Percentiles rank a stretch among this genome's conserved stretches.
Evolutionary conservation across 2,113 vertebrate species (phyloP).

Genomic region (Ammodytes dubius): DNA sequence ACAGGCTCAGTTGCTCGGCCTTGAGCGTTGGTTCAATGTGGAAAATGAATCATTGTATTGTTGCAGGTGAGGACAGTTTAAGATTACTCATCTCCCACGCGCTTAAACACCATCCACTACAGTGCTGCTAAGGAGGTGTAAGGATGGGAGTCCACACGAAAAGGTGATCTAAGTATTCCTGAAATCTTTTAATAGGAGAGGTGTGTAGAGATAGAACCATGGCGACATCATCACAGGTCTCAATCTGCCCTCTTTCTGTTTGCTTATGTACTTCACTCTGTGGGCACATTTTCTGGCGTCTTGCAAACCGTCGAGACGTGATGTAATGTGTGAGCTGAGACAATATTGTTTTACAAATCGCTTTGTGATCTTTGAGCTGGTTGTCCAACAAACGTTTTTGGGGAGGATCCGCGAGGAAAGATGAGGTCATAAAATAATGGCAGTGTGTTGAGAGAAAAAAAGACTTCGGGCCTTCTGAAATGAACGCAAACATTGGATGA

Average conservation of each 20-base stretch:
- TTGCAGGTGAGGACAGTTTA: background rate
- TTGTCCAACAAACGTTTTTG: background rate
- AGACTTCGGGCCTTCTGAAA: background rate
- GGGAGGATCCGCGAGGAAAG: background rate
- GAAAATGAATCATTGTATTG: constrained; percentile 14
- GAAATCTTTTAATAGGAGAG: constrained; percentile 24
- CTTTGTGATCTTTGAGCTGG: background rate
- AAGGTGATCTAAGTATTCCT: background rate
- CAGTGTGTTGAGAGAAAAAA: background rate
- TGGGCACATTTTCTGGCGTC: constrained; percentile 5
- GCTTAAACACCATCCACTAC: background rate
- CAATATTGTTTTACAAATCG: constrained; percentile 21
- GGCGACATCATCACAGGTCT: constrained; percentile 37
- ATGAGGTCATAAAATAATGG: background rate
- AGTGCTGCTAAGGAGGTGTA: background rate
- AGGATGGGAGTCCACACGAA: background rate
- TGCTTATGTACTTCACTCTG: constrained; percentile 13
- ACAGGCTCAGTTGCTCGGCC: background rate
- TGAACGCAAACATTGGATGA: background rate
- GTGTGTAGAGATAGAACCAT: background rate
- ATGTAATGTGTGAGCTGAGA: constrained; percentile 25
- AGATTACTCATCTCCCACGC: constrained; percentile 16
- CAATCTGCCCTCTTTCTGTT: constrained; percentile 23
- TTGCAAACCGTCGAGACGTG: constrained; percentile 22
- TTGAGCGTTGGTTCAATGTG: background rate